Percentiles rank a stretch among this genome's conserved stretches.
These are phyloP conservation scores for Pollenia griseotomentosa DNA, from an alignment of 2,888 invertebrate species.

Conservation along the genomic window DNA sequence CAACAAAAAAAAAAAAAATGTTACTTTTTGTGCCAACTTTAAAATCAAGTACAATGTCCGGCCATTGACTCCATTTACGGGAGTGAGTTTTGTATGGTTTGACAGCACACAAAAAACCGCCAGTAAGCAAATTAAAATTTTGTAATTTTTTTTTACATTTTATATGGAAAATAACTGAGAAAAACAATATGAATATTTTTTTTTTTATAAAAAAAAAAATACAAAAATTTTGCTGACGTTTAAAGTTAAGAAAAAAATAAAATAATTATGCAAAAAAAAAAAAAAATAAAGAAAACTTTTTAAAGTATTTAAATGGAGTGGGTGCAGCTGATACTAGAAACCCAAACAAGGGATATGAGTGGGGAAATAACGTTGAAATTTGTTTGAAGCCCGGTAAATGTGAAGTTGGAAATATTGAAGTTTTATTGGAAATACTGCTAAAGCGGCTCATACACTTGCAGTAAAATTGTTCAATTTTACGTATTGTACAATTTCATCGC, in stretches of 20 bases:
- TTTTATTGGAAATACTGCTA: background rate
- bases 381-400: background rate
- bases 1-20: background rate
- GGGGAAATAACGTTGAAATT: background rate
- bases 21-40: slow-evolving; percentile 40
- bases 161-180: slow-evolving; percentile 35
- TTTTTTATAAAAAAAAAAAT: background rate
- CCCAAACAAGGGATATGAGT: slow-evolving; percentile 1
- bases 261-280: slow-evolving; percentile 24
- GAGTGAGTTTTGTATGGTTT: background rate
- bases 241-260: background rate
- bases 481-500: too few species aligned
- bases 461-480: too few species aligned
- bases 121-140: slow-evolving; percentile 53
- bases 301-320: slow-evolving; percentile 36
- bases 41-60: slow-evolving; percentile 68
- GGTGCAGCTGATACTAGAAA: slow-evolving; percentile 53
- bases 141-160: slow-evolving; percentile 29
- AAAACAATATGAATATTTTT: slow-evolving; percentile 12
- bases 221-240: slow-evolving; percentile 23
- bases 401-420: background rate
- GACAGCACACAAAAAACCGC: slow-evolving; percentile 6
- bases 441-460: too few species aligned
- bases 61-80: slow-evolving; percentile 57
- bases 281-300: background rate